Evolutionary conservation across 2,888 invertebrate genomes (phyloP), one percentile per base, ranked within the genome.

Genomic region (Acanthosoma haemorrhoidale): DNA sequence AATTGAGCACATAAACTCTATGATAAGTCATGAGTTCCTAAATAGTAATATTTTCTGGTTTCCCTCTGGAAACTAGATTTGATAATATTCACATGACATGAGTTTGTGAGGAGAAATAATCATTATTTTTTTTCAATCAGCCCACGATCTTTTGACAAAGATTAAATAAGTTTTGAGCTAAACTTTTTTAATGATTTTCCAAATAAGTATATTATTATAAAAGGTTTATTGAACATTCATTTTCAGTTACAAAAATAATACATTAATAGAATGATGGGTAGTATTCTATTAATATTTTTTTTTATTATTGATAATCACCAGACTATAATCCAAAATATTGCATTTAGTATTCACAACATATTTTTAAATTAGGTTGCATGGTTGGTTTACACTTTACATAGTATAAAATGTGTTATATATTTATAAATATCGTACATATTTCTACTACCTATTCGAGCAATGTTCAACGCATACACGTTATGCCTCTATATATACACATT

Each of bases 381-480:
- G 70, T 70, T 70, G 70, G 70, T 70, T 70, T 29, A 41, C 31
- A 51, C 29, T 36, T 68, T 57, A 34, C 51, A 68, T 32, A 70
- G 21, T 70, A 63, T 38, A 41, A 64, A 41, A 57, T 64, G 64
- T 70, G 64, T 16, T 18, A 32, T n/a, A n/a, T 41, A 64, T 63
- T 34, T 57, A 70, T 64, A 64, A 32, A 43, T 41, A 64, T 41
- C 36, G 29, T 64, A 70, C 32, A 34, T 61, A 41, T 36, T 32
- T 43, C 51, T 57, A 64, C 38, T n/a, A 34, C 36, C 70, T 70
- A 70, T 31, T 70, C 70, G 70, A 70, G 70, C 70, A 70, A 70
- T 64, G 43, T 43, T 61, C 70, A 69, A 51, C 57, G 69, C 43
- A 63, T 57, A 63, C 8, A 31, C 60, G 60, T 60, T 34, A 60